Conservation (phyloP, 37 sponge, comb jelly and placozoan species). For the Haliclona indistincta region DNA sequence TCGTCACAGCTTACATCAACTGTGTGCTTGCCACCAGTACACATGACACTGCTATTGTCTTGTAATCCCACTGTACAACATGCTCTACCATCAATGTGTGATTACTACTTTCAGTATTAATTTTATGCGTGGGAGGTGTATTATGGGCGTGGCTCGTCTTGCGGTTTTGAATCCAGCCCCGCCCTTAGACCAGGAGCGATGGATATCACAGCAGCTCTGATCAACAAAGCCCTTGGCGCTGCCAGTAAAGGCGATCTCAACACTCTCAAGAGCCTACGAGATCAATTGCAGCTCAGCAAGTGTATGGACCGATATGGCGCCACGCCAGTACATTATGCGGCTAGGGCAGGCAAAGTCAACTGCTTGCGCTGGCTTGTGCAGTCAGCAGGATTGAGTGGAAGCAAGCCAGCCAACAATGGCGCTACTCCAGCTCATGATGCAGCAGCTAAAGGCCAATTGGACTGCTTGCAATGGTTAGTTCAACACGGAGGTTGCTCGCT, state of each 20-base stretch:
- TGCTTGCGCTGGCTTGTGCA: constrained; percentile 60
- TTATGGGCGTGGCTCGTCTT: background rate
- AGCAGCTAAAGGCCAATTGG: constrained; percentile 72
- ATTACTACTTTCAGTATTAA: too few relatives aligned
- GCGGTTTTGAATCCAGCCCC: background rate
- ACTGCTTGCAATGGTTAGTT: constrained; percentile 70
- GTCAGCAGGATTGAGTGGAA: constrained; percentile 30
- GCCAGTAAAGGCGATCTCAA: constrained; percentile 50
- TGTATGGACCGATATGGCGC: constrained; percentile 70
- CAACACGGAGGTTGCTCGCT: constrained; percentile 40
- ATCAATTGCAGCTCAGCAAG: constrained; percentile 22
- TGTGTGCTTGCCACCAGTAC: too few relatives aligned
- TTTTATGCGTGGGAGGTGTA: too few relatives aligned
- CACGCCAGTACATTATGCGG: constrained; percentile 75
- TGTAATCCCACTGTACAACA: too few relatives aligned
- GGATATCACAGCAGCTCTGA: background rate
- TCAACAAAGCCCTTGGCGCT: constrained; percentile 34
- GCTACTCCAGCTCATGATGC: constrained; percentile 79
- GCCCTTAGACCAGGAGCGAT: background rate
- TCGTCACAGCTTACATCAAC: too few relatives aligned
- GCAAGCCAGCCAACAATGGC: constrained; percentile 51
- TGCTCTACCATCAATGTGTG: too few relatives aligned
- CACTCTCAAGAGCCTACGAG: constrained; percentile 13
- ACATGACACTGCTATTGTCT: too few relatives aligned
- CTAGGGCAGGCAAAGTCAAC: constrained; percentile 53